Evolutionary conservation across 2,888 invertebrate species (phyloP), one percentile per base, ranked within the genome.

Genomic region (Chrysomela aeneicollis): DNA sequence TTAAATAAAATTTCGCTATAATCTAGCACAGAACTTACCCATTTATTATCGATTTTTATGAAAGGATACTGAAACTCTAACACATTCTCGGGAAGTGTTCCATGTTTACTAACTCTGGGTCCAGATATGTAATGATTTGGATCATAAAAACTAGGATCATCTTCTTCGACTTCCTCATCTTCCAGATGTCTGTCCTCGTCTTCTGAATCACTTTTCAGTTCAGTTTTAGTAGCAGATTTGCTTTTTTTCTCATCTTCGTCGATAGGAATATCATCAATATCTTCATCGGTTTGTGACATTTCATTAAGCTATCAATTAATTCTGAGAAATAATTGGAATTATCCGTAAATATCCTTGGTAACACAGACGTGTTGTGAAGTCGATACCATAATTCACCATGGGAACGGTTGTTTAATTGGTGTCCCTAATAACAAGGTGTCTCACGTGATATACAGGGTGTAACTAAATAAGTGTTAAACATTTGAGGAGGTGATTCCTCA

Each of bases 21-120:
- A n/a, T n/a, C n/a, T n/a, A n/a, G n/a, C n/a, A n/a, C n/a, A n/a
- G n/a, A n/a, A n/a, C n/a, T n/a, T n/a, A n/a, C n/a, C n/a, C n/a
- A n/a, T n/a, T n/a, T n/a, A n/a, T n/a, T n/a, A n/a, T n/a, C n/a
- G n/a, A n/a, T n/a, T n/a, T n/a, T n/a, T n/a, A n/a, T n/a, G 26
- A 67, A 88, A 88, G 88, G 88, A 88, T 90, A 90, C 90, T 88
- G 84, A 79, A 90, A 89, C 74, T 87, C 84, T 61, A 91, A 84
- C 67, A 90, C 83, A 76, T 90, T 82, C 8, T 82, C 75, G 0
- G 88, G 87, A 66, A 90, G 81, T 9, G 87, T 86, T 22, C 87
- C 85, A 51, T 84, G 79, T 42, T 84, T 78, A 49, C 86, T 86
- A 21, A 83, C 81, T 26, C 83, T 82, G 5, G 89, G 87, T 2